Evolutionary conservation across 2,888 invertebrate genomes (phyloP).

Genomic region (Octonoba sinensis): DNA sequence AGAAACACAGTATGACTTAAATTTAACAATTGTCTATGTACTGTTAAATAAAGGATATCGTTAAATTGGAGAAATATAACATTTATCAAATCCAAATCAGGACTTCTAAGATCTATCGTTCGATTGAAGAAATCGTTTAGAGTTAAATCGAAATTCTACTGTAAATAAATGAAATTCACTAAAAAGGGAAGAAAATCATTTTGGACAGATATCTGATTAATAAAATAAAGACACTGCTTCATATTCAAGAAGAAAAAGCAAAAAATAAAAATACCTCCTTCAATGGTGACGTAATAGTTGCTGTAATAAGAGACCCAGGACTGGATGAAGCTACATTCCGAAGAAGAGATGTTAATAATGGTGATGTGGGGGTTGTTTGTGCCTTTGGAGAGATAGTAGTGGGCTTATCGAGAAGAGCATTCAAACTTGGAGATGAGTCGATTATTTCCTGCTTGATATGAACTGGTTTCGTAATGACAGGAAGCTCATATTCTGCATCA

Average conservation of each 20-base stretch:
- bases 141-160: too few relatives aligned
- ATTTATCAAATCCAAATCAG: too few relatives aligned
- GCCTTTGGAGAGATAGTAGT: not conserved
- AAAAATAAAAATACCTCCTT: conserved; percentile 35
- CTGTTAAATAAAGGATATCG: too few relatives aligned
- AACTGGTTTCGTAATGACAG: conserved; percentile 11
- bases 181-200: not conserved
- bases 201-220: not conserved
- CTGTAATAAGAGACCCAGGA: conserved; percentile 15
- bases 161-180: too few relatives aligned
- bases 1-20: too few relatives aligned
- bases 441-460: conserved; percentile 26
- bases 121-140: too few relatives aligned
- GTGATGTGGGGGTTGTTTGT: conserved; percentile 72
- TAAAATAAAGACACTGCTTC: not conserved
- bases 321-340: conserved; percentile 77
- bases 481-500: conserved; percentile 18
- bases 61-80: too few relatives aligned
- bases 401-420: conserved; percentile 32
- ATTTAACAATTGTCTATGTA: too few relatives aligned
- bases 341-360: conserved; percentile 84
- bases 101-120: too few relatives aligned
- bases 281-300: conserved; percentile 35
- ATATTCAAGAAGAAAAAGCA: too few relatives aligned
- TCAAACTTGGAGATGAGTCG: conserved; percentile 20